Percentiles rank a stretch among this genome's conserved stretches.
Evolutionary conservation across 2,113 vertebrate species (phyloP).

Genomic region (Acanthochromis polyacanthus): DNA sequence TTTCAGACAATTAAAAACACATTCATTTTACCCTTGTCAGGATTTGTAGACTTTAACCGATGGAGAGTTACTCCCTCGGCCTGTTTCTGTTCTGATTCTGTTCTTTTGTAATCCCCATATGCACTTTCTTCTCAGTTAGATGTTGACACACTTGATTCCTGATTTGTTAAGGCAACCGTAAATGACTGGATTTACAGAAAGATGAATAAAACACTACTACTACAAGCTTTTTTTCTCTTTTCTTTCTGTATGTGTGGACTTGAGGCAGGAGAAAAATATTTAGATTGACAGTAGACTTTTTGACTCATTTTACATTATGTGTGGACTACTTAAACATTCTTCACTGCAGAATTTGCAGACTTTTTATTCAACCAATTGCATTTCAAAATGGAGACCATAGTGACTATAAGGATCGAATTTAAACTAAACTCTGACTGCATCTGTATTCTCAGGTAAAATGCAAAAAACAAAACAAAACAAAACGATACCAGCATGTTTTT

Average conservation of each 20-base stretch:
- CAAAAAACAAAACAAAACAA: too few relatives aligned
- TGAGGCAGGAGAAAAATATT: constrained; percentile 40
- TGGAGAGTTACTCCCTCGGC: constrained; percentile 41
- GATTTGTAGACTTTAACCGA: constrained; percentile 67
- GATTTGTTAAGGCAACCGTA: constrained; percentile 80
- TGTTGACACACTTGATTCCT: constrained; percentile 79
- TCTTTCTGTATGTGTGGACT: constrained; percentile 44
- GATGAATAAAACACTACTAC: constrained; percentile 84
- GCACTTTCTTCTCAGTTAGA: constrained; percentile 74
- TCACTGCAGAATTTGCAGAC: constrained; percentile 22
- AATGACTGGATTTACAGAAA: constrained; percentile 83
- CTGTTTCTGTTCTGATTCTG: constrained; percentile 52
- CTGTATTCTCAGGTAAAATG: constrained; percentile 47
- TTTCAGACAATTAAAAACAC: constrained; percentile 70
- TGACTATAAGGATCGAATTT: constrained; percentile 23
- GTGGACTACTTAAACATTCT: constrained; percentile 13
- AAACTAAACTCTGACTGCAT: constrained; percentile 7
- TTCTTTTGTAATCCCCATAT: constrained; percentile 75
- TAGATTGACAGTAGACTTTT: constrained; percentile 27
- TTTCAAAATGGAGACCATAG: constrained; percentile 8
- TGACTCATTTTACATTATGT: constrained; percentile 49
- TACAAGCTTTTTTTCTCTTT: constrained; percentile 50
- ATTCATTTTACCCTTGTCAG: constrained; percentile 66
- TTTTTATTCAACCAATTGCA: constrained; percentile 32
- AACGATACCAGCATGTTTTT: constrained; percentile 40